phyloP scores from a whole-genome alignment of 1,140 invertebrate species.

The Pseudomyrmex flavicornis region DNA sequence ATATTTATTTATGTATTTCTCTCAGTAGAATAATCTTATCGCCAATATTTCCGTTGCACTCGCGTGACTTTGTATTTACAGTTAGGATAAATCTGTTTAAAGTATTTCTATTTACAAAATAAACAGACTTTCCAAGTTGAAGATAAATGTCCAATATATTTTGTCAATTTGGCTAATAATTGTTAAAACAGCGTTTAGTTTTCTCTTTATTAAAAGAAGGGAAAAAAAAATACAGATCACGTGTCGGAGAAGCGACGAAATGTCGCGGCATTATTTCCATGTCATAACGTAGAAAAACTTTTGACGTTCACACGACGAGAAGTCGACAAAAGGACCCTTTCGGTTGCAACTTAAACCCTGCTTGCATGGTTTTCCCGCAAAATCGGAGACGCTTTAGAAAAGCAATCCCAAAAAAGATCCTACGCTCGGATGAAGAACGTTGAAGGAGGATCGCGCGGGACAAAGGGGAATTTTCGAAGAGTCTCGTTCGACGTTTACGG shows the following conservation, averaged over 20 bases:
- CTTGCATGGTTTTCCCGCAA: constrained; percentile 33
- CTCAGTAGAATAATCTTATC: too few species aligned
- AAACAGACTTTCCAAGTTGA: too few species aligned
- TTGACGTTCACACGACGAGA: constrained; percentile 40
- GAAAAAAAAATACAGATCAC: not conserved
- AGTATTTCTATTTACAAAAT: too few species aligned
- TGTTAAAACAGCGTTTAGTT: not conserved
- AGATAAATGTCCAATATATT: too few species aligned
- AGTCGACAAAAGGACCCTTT: constrained; percentile 45
- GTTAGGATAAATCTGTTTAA: too few species aligned
- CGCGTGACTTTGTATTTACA: too few species aligned
- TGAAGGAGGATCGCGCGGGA: constrained; percentile 10
- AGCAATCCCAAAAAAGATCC: constrained; percentile 45
- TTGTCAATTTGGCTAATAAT: too few species aligned
- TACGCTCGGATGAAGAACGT: constrained; percentile 50
- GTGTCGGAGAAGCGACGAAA: not conserved
- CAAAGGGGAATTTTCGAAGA: constrained; percentile 63
- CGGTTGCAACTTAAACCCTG: constrained; percentile 31
- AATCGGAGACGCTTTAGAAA: constrained; percentile 33
- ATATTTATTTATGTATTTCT: too few species aligned
- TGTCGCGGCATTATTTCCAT: constrained; percentile 1
- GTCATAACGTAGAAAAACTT: not conserved
- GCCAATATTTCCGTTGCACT: too few species aligned
- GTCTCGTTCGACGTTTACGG: constrained; percentile 59
- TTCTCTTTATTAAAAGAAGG: not conserved